Percentiles rank a stretch among this genome's conserved stretches.
These are phyloP conservation scores for Fulica atra DNA, from an alignment of 2,113 vertebrate genomes.

Conservation along the genomic window DNA sequence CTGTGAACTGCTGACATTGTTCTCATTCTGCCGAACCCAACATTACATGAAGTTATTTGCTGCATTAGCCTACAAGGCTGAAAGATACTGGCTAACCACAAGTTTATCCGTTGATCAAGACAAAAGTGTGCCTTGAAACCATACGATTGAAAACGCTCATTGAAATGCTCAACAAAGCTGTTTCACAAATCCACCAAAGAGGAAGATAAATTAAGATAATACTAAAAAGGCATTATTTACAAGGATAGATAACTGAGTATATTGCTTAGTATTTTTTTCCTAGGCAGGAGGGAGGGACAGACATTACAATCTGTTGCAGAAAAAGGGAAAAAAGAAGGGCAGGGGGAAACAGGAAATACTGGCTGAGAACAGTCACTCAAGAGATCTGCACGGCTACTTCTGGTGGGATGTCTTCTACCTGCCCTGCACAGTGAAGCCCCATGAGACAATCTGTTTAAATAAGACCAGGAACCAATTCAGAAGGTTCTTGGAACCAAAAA, in stretches of 20 bases:
- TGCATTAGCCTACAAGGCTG: not conserved
- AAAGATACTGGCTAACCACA: not conserved
- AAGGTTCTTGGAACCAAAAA: not conserved
- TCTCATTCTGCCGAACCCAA: not conserved
- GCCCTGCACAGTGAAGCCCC: not conserved
- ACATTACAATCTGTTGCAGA: not conserved
- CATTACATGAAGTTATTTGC: not conserved
- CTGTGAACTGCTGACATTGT: not conserved
- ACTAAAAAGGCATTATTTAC: not conserved
- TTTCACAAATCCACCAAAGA: not conserved
- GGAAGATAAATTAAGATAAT: not conserved
- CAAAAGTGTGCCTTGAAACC: not conserved
- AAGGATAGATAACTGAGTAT: not conserved
- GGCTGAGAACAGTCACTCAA: not conserved
- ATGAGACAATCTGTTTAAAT: not conserved
- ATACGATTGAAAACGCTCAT: not conserved
- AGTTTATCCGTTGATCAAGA: not conserved
- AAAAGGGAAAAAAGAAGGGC: rapidly evolving
- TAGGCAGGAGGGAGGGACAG: not conserved
- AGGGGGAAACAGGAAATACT: not conserved
- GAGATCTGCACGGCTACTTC: not conserved
- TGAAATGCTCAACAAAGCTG: not conserved
- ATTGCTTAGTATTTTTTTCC: not conserved
- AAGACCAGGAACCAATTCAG: not conserved
- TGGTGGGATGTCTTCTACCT: not conserved